Evolutionary conservation across 1,140 invertebrate species (phyloP), one percentile per base, ranked within the genome.

Genomic region (Drosophila pallidifrons): DNA sequence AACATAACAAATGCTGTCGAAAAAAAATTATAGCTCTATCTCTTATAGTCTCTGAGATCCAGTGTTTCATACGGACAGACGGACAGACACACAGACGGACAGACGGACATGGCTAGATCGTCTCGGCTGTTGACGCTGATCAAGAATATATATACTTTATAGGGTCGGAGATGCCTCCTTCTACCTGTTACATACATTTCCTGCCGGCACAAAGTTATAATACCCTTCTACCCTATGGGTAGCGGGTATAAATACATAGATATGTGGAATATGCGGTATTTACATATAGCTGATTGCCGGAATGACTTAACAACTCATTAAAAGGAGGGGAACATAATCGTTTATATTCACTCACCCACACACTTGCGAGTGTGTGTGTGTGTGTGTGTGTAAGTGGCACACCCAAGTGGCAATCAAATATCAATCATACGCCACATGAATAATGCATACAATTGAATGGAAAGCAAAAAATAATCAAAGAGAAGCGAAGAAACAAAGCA

Each of bases 381-480:
- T 6, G 16, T 55, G 49, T 30, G 45, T 30, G 7, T 63, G 38
- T 49, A 32, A 15, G 16, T 41, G 10, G 58, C 69, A 67, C 66
- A 70, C 52, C 41, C 63, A 49, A 32, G 57, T 47, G 68, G 73
- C 72, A 88, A 88, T 88, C 81, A 88, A 89, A 88, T 85, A 88
- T 89, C 81, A 88, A 75, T 83, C 85, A 88, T 81, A 85, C 75
- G 85, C 85, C 85, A 25, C 38, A 88, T 88, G 85, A 88, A 88
- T 88, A 78, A 88, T 87, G 79, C 79, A 87, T 87, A 5, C 43
- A 54, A 79, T 71, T 71, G 16, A 66, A 83, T 63, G 45, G 47
- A 43, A 66, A 51, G 30, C 45, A 51, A 67, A 64, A 16, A 59
- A 59, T 20, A 20, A 57, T 6, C 1, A 25, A 10, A 46, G 4